A percentile compares a stretch with the other conserved stretches of the same genome.
These are phyloP conservation scores for Bujurquina vittata DNA, from an alignment of 2,113 vertebrate genomes.

Conservation along the genomic window DNA sequence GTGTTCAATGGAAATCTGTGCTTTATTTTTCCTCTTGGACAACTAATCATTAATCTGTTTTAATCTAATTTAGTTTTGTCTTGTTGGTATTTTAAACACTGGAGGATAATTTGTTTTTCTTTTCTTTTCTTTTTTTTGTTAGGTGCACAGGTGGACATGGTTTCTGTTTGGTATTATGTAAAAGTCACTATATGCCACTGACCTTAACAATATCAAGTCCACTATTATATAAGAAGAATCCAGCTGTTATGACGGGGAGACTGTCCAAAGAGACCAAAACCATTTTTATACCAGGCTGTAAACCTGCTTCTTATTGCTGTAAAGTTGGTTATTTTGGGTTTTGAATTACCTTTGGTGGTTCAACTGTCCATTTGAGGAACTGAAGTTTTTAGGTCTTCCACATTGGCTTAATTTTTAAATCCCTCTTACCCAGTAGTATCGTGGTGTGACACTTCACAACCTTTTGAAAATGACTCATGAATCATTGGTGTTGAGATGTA, in stretches of 20 bases:
- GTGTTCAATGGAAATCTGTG: too few relatives aligned
- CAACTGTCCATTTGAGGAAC: conserved; percentile 1
- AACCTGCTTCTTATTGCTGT: too few relatives aligned
- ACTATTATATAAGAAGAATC: neutral
- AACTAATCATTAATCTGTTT: neutral
- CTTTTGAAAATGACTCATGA: neutral
- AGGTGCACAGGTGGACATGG: neutral
- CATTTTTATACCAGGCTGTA: neutral
- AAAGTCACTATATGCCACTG: neutral
- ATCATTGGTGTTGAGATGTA: neutral
- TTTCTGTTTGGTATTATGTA: neutral
- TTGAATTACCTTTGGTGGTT: neutral
- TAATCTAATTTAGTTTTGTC: neutral
- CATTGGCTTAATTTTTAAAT: neutral
- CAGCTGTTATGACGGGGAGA: neutral
- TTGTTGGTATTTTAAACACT: neutral
- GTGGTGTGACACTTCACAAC: too few relatives aligned
- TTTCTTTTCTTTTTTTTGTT: neutral
- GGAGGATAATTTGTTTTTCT: neutral
- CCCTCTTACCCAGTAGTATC: too few relatives aligned
- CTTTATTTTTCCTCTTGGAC: too few relatives aligned
- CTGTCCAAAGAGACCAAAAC: neutral
- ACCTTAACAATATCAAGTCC: neutral
- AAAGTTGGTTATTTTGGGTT: neutral
- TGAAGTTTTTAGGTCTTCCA: neutral